These are phyloP conservation scores for Xenentodon cancila DNA, from an alignment of 2,797 vertebrate species.

Conservation along the genomic window DNA sequence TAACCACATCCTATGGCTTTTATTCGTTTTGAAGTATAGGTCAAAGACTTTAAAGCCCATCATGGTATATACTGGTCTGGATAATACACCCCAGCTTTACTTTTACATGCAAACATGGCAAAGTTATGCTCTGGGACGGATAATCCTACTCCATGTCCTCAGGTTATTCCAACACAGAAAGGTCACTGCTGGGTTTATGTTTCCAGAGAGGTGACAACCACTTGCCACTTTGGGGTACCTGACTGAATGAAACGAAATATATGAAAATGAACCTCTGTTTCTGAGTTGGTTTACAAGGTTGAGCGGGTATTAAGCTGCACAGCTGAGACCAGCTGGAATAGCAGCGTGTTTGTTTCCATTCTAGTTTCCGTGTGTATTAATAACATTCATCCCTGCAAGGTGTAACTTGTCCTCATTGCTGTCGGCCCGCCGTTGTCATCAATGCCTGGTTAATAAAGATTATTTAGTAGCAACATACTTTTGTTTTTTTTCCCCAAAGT, in stretches of 20 bases:
- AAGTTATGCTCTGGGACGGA: slow-evolving; percentile 37
- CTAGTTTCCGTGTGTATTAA: not conserved
- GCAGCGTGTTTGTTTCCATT: slow-evolving; percentile 7
- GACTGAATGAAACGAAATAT: slow-evolving; percentile 58
- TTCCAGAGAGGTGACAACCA: slow-evolving; percentile 57
- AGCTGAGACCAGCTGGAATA: slow-evolving; percentile 30
- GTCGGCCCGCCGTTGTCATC: slow-evolving; percentile 2
- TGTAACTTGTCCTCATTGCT: not conserved
- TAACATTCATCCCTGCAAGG: not conserved
- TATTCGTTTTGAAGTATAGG: not conserved
- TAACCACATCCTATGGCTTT: too few species aligned
- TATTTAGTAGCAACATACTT: not conserved
- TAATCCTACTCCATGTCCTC: slow-evolving; percentile 52
- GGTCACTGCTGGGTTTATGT: slow-evolving; percentile 69
- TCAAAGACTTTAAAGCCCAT: slow-evolving; percentile 8
- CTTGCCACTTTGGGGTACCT: slow-evolving; percentile 67
- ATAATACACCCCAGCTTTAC: slow-evolving; percentile 5
- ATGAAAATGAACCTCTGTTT: slow-evolving; percentile 67
- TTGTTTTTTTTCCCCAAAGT: too few species aligned
- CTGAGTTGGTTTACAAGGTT: slow-evolving; percentile 68
- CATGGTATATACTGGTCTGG: slow-evolving; percentile 12
- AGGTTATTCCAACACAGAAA: slow-evolving; percentile 59
- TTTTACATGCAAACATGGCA: not conserved
- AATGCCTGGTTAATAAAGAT: not conserved
- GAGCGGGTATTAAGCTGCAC: slow-evolving; percentile 36